Conservation (phyloP, 2,888 invertebrate genomes). For the Dysmachus trigonus region DNA sequence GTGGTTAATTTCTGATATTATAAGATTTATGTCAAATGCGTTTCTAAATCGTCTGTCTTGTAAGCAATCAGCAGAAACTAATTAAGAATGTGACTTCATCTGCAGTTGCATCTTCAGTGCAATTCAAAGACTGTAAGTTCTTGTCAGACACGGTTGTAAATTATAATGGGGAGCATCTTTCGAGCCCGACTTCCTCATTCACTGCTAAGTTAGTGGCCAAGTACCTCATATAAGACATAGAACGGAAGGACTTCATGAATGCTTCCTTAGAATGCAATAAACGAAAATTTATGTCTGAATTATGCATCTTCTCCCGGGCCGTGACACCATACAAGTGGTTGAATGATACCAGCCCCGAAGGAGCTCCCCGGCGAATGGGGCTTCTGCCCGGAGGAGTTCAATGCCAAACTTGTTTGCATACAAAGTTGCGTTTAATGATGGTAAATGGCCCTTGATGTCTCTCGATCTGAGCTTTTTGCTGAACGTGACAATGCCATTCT, state of each 20-base stretch:
- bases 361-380: not conserved
- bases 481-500: constrained; percentile 32
- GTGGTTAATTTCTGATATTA: no score
- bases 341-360: not conserved
- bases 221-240: constrained; percentile 27
- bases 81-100: not conserved
- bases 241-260: constrained; percentile 25
- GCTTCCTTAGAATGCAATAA: constrained; percentile 49
- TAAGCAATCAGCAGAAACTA: not conserved
- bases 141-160: constrained; percentile 26
- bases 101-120: not conserved
- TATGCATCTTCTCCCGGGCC: constrained; percentile 42
- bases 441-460: constrained; percentile 47
- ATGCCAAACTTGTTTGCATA: constrained; percentile 50
- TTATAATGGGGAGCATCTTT: constrained; percentile 8
- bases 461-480: constrained; percentile 30
- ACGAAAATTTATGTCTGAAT: constrained; percentile 49
- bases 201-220: constrained; percentile 28
- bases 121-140: not conserved
- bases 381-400: constrained; percentile 42
- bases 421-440: constrained; percentile 48
- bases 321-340: constrained; percentile 27
- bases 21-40: no score
- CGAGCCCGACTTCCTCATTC: constrained; percentile 13
- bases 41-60: not conserved